Evolutionary conservation across 2,113 vertebrate species (phyloP), one percentile per base, ranked within the genome.

Genomic region (Aegotheles bennettii): DNA sequence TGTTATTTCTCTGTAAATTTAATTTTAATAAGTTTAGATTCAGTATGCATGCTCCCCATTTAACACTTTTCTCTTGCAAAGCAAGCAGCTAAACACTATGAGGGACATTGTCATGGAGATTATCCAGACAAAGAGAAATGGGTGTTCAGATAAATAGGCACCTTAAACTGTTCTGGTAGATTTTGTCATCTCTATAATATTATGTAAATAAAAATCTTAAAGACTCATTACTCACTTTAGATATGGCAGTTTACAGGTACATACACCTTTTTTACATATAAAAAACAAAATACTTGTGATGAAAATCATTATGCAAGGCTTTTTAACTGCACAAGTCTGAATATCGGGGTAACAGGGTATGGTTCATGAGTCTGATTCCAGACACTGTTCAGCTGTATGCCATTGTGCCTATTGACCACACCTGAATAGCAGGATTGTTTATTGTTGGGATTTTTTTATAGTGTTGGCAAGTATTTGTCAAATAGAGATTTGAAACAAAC

Each of bases 101-200:
- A 95, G 45, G 65, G 78, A 70, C 68, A 96, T 73, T 96, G 86
- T 92, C 77, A 94, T 90, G 87, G 90, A 85, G 67, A 93, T 96
- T 81, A 76, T 50, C n/a, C 90, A 83, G 87, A 84, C 23, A 87
- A 89, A 95, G 71, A 89, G 71, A 65, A 94, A 81, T 45, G 94
- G 93, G 71, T 96, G 65, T 59, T 75, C 69, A 80, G 54, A 94
- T 68, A 87, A 82, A 83, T 18, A 76, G 48, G n/a, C 94, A 74
- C 28, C 67, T 83, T 78, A 80, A 76, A 71, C 10, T 74, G 24
- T 80, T 76, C 43, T 42, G 26, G 50, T 42, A 88, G 70, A 77
- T 88, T 60, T 28, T 73, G 53, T 69, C 40, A 87, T 76, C 74
- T 54, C 57, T 64, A 76, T 24, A 83, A 24, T 54, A 83, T 14